Evolutionary conservation across 2,888 invertebrate genomes (phyloP).

Genomic region (Ctenicera cuprea): DNA sequence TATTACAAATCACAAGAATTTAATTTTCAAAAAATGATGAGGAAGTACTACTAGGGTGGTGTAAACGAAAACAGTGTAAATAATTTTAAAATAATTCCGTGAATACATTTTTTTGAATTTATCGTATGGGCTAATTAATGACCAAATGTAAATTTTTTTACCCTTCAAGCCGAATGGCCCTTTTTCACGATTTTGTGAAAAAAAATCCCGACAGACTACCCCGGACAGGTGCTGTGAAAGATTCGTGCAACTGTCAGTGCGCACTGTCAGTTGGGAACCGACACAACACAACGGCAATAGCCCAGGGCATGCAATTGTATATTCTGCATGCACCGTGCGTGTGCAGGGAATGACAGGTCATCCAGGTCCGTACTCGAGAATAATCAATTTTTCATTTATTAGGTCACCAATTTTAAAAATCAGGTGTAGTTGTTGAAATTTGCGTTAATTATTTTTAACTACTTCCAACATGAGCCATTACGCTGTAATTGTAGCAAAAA

Average conservation of each 20-base stretch:
- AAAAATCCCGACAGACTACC: not conserved
- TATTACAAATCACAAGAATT: no score
- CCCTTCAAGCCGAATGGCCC: not conserved
- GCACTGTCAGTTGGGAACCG: slow-evolving; percentile 41
- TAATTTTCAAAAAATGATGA: no score
- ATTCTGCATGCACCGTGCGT: slow-evolving; percentile 39
- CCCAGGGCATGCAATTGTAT: slow-evolving; percentile 36
- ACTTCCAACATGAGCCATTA: no score
- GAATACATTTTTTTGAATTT: no score
- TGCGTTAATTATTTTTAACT: no score
- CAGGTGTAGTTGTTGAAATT: no score
- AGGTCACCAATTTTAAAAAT: no score
- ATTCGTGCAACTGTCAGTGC: slow-evolving; percentile 40
- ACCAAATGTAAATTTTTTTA: not conserved
- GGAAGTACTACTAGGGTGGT: no score
- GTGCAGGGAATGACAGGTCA: slow-evolving; percentile 25
- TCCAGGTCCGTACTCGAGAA: slow-evolving; percentile 12
- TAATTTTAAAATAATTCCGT: no score
- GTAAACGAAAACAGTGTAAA: no score
- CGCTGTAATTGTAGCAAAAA: no score
- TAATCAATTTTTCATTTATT: not conserved
- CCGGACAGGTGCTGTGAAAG: slow-evolving; percentile 35
- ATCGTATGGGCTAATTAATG: no score
- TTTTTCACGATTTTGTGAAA: slow-evolving; percentile 1
- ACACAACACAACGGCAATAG: slow-evolving; percentile 34